Percentiles rank a stretch among this genome's conserved stretches.
Conservation (phyloP, 2,888 invertebrate genomes). For the Icerya purchasi region DNA sequence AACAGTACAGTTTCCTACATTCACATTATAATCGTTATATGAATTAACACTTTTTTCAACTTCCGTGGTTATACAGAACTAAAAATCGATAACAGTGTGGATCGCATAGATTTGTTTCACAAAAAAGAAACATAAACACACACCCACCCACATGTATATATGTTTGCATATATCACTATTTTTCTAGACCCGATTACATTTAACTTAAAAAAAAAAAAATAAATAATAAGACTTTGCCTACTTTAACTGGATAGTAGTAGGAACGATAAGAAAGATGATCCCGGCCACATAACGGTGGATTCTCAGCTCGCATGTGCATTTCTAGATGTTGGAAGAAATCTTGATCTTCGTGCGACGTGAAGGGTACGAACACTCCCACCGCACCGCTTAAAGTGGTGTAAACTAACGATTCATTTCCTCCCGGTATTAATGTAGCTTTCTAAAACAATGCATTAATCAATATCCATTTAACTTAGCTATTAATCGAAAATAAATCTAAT, state of each 20-base stretch:
- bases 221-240: constrained; percentile 27
- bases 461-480: neutral
- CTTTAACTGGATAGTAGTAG: constrained; percentile 92
- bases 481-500: neutral
- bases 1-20: too few species aligned
- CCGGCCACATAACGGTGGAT: constrained; percentile 84
- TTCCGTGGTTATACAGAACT: too few species aligned
- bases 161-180: neutral
- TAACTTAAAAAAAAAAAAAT: neutral
- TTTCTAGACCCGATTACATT: neutral
- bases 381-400: constrained; percentile 90
- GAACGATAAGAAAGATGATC: constrained; percentile 94
- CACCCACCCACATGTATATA: too few species aligned
- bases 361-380: constrained; percentile 80
- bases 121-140: too few species aligned
- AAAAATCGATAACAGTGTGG: too few species aligned
- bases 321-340: constrained; percentile 98
- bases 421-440: constrained; percentile 88
- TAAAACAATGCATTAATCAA: constrained; percentile 33
- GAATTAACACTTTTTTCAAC: too few species aligned
- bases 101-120: too few species aligned
- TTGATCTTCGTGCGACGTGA: constrained; percentile 89
- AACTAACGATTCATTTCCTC: constrained; percentile 86
- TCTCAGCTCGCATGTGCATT: constrained; percentile 98
- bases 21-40: too few species aligned